Conservation (phyloP, 2,113 vertebrate species). For the Ailuropoda melanoleuca region DNA sequence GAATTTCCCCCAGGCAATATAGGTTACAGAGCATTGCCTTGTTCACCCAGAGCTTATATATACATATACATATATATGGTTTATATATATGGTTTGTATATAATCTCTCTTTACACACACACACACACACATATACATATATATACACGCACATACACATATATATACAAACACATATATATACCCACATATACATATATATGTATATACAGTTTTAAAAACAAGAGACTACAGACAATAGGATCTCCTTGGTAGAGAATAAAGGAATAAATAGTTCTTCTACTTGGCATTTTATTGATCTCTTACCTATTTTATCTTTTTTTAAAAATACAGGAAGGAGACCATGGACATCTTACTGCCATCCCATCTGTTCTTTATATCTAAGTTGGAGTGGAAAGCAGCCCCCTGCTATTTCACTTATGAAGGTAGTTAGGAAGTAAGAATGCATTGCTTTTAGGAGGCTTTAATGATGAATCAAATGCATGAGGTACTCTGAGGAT, state of each 20-base stretch:
- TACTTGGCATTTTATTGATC: not conserved
- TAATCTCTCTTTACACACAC: not conserved
- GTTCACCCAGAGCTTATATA: not conserved
- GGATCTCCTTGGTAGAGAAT: not conserved
- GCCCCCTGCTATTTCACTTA: not conserved
- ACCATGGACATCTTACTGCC: not conserved
- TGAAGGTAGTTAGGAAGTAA: not conserved
- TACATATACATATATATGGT: not conserved
- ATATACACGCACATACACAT: no score
- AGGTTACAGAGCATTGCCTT: not conserved
- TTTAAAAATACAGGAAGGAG: not conserved
- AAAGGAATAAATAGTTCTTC: not conserved
- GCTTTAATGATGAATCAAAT: not conserved
- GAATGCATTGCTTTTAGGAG: not conserved
- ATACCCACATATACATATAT: not conserved
- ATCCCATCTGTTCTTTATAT: not conserved
- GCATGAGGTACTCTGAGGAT: not conserved
- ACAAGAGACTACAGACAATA: not conserved
- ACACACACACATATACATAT: not conserved
- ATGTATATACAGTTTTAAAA: not conserved
- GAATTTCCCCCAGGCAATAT: not conserved
- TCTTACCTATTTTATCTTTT: constrained; percentile 19
- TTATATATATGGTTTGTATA: not conserved
- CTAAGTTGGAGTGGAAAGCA: not conserved
- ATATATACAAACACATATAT: not conserved